These are phyloP conservation scores for Agriopis marginaria DNA, from an alignment of 2,888 invertebrate species.

Conservation along the genomic window DNA sequence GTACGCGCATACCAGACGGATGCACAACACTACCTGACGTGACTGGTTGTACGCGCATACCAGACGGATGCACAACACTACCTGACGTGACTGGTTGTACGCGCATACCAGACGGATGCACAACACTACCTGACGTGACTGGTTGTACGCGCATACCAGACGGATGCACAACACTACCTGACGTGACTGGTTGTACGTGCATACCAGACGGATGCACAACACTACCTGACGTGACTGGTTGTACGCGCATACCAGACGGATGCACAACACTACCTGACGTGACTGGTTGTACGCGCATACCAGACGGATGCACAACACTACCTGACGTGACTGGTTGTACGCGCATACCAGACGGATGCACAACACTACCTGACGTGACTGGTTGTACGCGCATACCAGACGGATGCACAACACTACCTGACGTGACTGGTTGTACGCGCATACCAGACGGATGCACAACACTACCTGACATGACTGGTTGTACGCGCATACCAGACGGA, in stretches of 20 bases:
- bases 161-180: slow-evolving; percentile 52
- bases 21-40: slow-evolving; percentile 47
- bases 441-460: slow-evolving; percentile 59
- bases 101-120: slow-evolving; percentile 65
- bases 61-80: slow-evolving; percentile 55
- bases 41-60: slow-evolving; percentile 59
- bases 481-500: slow-evolving; percentile 61
- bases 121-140: neutral
- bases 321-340: slow-evolving; percentile 44
- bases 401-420: slow-evolving; percentile 52
- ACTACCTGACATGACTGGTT: slow-evolving; percentile 28
- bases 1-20: slow-evolving; percentile 62
- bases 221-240: slow-evolving; percentile 29
- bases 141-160: slow-evolving; percentile 61
- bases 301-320: slow-evolving; percentile 54
- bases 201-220: slow-evolving; percentile 59
- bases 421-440: slow-evolving; percentile 53
- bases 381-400: slow-evolving; percentile 61
- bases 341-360: slow-evolving; percentile 65
- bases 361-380: no score
- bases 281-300: slow-evolving; percentile 59
- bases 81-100: slow-evolving; percentile 46
- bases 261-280: slow-evolving; percentile 47
- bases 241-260: slow-evolving; percentile 62
- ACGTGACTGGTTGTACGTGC: slow-evolving; percentile 54